Evolutionary conservation across 2,888 invertebrate genomes (phyloP).

Genomic region (Furcula furcula): DNA sequence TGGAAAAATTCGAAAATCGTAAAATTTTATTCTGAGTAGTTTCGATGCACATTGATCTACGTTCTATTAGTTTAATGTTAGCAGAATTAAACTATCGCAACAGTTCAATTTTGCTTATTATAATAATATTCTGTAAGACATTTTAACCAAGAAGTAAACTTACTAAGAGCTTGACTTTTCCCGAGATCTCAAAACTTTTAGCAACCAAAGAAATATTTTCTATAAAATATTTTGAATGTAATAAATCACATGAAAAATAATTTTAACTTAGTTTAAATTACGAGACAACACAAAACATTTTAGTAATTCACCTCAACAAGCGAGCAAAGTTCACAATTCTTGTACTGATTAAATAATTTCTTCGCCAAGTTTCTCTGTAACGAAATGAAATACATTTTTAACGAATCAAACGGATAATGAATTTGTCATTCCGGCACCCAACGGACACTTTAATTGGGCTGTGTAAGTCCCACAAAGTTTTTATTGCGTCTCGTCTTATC

Average conservation of each 20-base stretch:
- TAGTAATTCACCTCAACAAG: conserved; percentile 17
- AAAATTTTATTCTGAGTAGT: conserved; percentile 1
- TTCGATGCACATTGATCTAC: no score
- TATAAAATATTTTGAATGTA: no score
- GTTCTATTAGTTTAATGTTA: no score
- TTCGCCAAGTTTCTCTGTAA: conserved; percentile 12
- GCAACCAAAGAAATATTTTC: no score
- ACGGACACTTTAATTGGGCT: conserved; percentile 52
- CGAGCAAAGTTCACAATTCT: conserved; percentile 6
- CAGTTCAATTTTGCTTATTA: no score
- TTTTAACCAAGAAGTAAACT: no score
- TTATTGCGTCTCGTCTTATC: conserved; percentile 56
- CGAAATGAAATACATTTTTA: conserved; percentile 32
- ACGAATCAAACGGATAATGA: conserved; percentile 45
- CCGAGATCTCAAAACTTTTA: no score
- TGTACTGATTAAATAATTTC: conserved; percentile 20
- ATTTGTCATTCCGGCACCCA: conserved; percentile 42
- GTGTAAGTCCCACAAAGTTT: conserved; percentile 45
- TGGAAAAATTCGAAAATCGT: conserved; percentile 5
- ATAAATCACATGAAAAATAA: no score
- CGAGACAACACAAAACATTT: conserved; percentile 12
- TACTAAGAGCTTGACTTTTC: no score
- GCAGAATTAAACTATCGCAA: no score
- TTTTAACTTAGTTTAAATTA: no score
- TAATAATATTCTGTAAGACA: no score